Evolutionary conservation across 2,113 vertebrate species (phyloP).

Genomic region (Psephotus haematonotus): DNA sequence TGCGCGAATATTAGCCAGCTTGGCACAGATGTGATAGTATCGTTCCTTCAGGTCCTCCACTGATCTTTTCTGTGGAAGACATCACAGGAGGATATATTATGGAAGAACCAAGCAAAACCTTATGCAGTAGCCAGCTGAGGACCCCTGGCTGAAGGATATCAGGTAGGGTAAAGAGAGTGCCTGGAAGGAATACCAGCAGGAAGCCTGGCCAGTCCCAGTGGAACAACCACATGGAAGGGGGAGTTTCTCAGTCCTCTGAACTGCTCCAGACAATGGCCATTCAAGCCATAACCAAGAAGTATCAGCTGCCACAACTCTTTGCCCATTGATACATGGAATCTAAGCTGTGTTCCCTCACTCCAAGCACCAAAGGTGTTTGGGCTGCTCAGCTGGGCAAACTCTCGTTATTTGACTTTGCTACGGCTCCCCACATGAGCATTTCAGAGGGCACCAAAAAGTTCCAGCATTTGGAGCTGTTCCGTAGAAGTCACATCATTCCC

Average conservation of each 20-base stretch:
- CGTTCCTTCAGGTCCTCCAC: conserved; percentile 96
- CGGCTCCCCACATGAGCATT: background rate
- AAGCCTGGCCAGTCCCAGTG: background rate
- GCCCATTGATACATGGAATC: background rate
- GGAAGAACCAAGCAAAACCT: background rate
- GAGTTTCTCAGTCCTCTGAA: background rate
- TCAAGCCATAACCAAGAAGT: background rate
- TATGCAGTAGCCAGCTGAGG: background rate
- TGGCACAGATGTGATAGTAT: conserved; percentile 95
- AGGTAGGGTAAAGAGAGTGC: background rate
- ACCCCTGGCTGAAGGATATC: background rate
- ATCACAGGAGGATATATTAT: background rate
- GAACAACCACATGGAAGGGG: background rate
- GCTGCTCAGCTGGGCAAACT: background rate
- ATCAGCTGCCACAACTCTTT: background rate
- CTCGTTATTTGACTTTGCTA: background rate
- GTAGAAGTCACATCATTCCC: background rate
- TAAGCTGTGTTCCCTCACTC: background rate
- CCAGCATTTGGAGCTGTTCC: background rate
- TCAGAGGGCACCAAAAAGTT: background rate
- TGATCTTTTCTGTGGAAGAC: conserved; percentile 86
- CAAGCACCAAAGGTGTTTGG: background rate
- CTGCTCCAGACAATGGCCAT: background rate
- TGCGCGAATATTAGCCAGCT: conserved; percentile 90
- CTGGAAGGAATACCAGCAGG: background rate